phyloP scores from a whole-genome alignment of 2,113 vertebrate genomes.

The Odocoileus virginianus region DNA sequence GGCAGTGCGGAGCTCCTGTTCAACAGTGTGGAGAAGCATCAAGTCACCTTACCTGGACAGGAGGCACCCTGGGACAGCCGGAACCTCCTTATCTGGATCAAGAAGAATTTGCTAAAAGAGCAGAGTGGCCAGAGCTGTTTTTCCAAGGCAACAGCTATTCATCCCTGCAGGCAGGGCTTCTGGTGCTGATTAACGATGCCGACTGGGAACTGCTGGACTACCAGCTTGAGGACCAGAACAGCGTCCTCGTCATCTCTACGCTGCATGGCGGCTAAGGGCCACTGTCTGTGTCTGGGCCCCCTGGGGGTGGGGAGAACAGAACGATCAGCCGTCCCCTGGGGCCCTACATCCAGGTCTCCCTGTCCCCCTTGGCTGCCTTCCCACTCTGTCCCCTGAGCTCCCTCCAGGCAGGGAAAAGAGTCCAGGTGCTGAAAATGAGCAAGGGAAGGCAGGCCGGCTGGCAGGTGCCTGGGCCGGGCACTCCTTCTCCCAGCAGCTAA shows the following conservation, averaged over 20 bases:
- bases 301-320: slow-evolving; percentile 14
- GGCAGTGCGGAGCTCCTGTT: not conserved
- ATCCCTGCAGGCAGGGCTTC: slow-evolving; percentile 91
- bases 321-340: not conserved
- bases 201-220: slow-evolving; percentile 98
- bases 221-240: slow-evolving; percentile 92
- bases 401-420: slow-evolving; percentile 53
- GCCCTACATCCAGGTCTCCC: slow-evolving; percentile 48
- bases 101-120: slow-evolving; percentile 93
- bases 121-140: slow-evolving; percentile 90
- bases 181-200: slow-evolving; percentile 96
- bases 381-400: slow-evolving; percentile 58
- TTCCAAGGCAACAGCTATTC: slow-evolving; percentile 95
- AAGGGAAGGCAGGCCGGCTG: not conserved
- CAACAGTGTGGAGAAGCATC: not conserved
- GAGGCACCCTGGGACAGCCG: slow-evolving; percentile 84
- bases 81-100: slow-evolving; percentile 95
- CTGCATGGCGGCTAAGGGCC: slow-evolving; percentile 90
- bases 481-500: not conserved
- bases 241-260: slow-evolving; percentile 94
- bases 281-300: slow-evolving; percentile 34
- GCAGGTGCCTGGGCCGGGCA: not conserved
- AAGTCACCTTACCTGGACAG: not conserved
- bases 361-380: slow-evolving; percentile 58
- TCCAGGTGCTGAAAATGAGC: slow-evolving; percentile 67